Evolutionary conservation across 2,888 invertebrate genomes (phyloP).

Genomic region (Tethea ocularis): DNA sequence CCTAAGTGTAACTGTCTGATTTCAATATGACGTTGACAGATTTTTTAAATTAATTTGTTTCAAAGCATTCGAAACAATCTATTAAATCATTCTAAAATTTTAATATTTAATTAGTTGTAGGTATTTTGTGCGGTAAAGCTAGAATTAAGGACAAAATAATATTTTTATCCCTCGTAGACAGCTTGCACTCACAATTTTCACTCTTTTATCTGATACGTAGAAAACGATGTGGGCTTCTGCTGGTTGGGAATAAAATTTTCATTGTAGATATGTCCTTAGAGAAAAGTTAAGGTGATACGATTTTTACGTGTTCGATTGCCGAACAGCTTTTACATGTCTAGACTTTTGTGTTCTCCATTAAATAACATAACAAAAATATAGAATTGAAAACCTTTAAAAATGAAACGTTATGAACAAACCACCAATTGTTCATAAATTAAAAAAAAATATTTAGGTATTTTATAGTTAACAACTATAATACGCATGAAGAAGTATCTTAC

Average conservation of each 20-base stretch:
- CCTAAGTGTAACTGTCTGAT: no score
- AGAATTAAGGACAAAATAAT: no score
- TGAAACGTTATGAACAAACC: neutral
- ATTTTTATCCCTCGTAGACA: no score
- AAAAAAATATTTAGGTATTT: neutral
- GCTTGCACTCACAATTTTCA: no score
- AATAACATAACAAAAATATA: neutral
- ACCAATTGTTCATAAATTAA: neutral
- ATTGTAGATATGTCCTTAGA: slow-evolving; percentile 2
- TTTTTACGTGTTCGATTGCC: slow-evolving; percentile 28
- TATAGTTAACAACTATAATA: neutral
- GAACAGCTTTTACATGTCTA: slow-evolving; percentile 27
- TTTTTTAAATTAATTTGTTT: no score
- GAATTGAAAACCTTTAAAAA: neutral
- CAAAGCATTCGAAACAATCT: no score
- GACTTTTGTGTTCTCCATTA: slow-evolving; percentile 6
- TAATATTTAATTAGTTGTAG: no score
- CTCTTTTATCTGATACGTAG: no score
- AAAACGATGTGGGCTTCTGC: neutral
- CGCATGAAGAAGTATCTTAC: neutral
- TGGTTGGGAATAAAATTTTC: neutral
- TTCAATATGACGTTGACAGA: no score
- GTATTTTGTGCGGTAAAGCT: no score
- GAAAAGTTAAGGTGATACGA: slow-evolving; percentile 22
- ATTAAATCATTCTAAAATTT: no score